Evolutionary conservation across 2,113 vertebrate genomes (phyloP).

Genomic region (Columbina picui): DNA sequence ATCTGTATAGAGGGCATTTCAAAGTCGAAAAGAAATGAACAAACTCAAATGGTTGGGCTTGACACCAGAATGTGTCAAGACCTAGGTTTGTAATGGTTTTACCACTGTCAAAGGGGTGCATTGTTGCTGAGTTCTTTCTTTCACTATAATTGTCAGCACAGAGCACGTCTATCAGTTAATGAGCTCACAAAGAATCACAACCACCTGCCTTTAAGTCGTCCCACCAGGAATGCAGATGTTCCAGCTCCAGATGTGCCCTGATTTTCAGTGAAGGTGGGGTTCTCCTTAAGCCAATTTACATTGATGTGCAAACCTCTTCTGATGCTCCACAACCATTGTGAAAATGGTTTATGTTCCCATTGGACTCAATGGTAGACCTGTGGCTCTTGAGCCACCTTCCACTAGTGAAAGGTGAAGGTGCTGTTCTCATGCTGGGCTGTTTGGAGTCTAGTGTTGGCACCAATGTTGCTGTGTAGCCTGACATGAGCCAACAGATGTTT

Average conservation of each 20-base stretch:
- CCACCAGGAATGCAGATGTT: not conserved
- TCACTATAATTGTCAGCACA: not conserved
- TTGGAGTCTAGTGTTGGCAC: not conserved
- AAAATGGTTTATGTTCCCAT: not conserved
- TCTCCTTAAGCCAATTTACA: not conserved
- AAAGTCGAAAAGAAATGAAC: constrained; percentile 14
- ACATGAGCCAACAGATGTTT: rapidly evolving
- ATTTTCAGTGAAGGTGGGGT: not conserved
- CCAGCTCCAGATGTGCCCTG: not conserved
- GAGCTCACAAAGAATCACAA: not conserved
- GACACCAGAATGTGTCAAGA: not conserved
- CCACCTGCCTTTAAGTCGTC: not conserved
- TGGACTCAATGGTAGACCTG: rapidly evolving
- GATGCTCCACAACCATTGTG: not conserved
- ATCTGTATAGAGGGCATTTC: constrained; percentile 30
- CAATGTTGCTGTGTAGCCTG: not conserved
- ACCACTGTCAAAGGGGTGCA: not conserved
- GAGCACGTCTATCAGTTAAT: not conserved
- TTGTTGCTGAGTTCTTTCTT: not conserved
- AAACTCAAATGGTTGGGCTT: not conserved
- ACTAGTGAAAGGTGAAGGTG: not conserved
- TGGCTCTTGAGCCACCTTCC: not conserved
- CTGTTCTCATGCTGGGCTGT: rapidly evolving
- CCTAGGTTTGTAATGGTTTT: not conserved
- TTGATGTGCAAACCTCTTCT: not conserved